A percentile compares a stretch with the other conserved stretches of the same genome.
These are phyloP conservation scores for Cettia cetti DNA, from an alignment of 2,113 vertebrate species.

Conservation along the genomic window DNA sequence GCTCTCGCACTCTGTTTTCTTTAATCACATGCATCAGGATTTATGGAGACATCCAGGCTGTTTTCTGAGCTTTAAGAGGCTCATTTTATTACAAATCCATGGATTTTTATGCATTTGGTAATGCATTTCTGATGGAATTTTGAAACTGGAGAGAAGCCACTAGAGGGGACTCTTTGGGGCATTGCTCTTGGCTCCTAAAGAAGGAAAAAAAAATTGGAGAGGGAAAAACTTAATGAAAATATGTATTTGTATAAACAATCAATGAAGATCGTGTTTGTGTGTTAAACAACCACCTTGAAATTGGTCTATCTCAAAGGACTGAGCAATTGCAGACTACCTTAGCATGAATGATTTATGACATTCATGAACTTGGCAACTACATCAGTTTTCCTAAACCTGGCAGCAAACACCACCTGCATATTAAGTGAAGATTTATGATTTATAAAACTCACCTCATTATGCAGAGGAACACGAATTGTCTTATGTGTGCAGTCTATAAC, in stretches of 20 bases:
- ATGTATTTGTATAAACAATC: constrained; percentile 73
- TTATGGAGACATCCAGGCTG: constrained; percentile 56
- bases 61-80: constrained; percentile 58
- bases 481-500: constrained; percentile 74
- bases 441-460: constrained; percentile 77
- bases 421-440: constrained; percentile 77
- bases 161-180: background rate
- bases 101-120: constrained; percentile 51
- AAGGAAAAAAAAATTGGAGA: background rate
- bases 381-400: constrained; percentile 74
- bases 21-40: constrained; percentile 35
- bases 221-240: constrained; percentile 54
- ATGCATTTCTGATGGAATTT: constrained; percentile 64
- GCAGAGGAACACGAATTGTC: constrained; percentile 75
- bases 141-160: constrained; percentile 38
- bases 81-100: constrained; percentile 44
- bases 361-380: constrained; percentile 73
- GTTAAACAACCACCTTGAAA: constrained; percentile 78
- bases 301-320: constrained; percentile 70
- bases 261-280: constrained; percentile 62
- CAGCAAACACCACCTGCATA: constrained; percentile 72
- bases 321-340: constrained; percentile 68
- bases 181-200: background rate
- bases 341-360: constrained; percentile 77
- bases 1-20: background rate